These are phyloP conservation scores for Parazoanthus atlanticus DNA, from an alignment of 92 coral and sea anemone species.

Conservation along the genomic window DNA sequence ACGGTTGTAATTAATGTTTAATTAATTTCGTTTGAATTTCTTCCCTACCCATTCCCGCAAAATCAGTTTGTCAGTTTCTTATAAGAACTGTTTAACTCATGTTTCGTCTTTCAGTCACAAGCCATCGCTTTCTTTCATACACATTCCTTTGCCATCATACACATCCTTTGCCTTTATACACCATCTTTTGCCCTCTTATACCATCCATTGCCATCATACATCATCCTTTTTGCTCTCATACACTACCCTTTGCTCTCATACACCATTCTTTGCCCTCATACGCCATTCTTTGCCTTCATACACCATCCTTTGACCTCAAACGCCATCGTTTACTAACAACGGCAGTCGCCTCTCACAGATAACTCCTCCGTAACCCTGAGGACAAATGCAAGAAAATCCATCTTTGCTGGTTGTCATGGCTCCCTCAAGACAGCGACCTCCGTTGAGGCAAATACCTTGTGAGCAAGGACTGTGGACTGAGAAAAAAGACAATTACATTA, in stretches of 20 bases:
- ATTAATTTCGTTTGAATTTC: too few species aligned
- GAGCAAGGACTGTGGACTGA: slow-evolving; percentile 82
- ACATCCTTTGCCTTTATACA: neutral
- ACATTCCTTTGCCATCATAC: neutral
- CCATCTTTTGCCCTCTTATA: neutral
- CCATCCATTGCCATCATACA: neutral
- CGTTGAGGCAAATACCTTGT: slow-evolving; percentile 75
- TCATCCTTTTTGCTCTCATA: neutral
- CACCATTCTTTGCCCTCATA: neutral
- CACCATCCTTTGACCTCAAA: slow-evolving; percentile 6
- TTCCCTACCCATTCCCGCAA: neutral
- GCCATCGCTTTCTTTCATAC: neutral
- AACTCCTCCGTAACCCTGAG: slow-evolving; percentile 71
- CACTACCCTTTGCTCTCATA: neutral
- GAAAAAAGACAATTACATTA: neutral
- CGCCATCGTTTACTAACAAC: neutral
- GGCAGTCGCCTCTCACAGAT: slow-evolving; percentile 73
- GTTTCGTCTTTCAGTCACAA: neutral
- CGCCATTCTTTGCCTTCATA: neutral
- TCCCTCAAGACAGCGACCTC: slow-evolving; percentile 89
- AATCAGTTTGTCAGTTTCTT: neutral
- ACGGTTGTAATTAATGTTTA: too few species aligned
- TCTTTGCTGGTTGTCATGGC: slow-evolving; percentile 69
- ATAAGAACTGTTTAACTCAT: neutral
- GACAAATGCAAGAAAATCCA: slow-evolving; percentile 93